Evolutionary conservation across 2,797 vertebrate species (phyloP).

Genomic region (Anguilla pacifica): DNA sequence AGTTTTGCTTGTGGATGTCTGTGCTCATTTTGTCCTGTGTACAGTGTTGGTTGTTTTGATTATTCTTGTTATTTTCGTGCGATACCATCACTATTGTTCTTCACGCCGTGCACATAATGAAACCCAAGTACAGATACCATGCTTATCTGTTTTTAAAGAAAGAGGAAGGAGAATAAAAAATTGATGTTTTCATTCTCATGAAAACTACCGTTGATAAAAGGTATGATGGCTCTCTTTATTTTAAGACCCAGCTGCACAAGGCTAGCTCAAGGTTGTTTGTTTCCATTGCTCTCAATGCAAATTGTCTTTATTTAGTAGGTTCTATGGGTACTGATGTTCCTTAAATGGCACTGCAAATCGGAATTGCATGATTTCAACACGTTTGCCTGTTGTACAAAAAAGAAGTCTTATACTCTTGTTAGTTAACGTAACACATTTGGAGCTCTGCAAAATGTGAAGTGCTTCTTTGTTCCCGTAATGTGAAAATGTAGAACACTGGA

Average conservation of each 20-base stretch:
- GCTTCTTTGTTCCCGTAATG: neutral
- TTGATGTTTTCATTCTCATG: neutral
- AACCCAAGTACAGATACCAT: neutral
- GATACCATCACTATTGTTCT: slow-evolving; percentile 6
- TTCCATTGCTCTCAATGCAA: neutral
- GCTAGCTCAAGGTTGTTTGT: neutral
- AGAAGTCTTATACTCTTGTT: neutral
- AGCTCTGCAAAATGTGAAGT: neutral
- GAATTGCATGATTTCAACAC: neutral
- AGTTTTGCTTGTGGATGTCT: neutral
- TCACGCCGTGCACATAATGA: neutral
- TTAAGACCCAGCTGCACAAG: neutral
- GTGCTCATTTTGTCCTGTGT: neutral
- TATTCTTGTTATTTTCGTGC: neutral
- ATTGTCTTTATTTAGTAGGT: neutral
- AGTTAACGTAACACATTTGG: neutral
- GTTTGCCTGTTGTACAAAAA: neutral
- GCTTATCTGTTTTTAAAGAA: neutral
- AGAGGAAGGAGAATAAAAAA: neutral
- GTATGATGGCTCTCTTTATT: neutral
- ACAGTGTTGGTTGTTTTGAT: slow-evolving; percentile 6
- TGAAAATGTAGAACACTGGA: neutral
- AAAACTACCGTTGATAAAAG: slow-evolving; percentile 13
- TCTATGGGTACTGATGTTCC: neutral
- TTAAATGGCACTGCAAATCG: neutral